Conservation (phyloP, 2,113 vertebrate species). For the Tachycineta bicolor region DNA sequence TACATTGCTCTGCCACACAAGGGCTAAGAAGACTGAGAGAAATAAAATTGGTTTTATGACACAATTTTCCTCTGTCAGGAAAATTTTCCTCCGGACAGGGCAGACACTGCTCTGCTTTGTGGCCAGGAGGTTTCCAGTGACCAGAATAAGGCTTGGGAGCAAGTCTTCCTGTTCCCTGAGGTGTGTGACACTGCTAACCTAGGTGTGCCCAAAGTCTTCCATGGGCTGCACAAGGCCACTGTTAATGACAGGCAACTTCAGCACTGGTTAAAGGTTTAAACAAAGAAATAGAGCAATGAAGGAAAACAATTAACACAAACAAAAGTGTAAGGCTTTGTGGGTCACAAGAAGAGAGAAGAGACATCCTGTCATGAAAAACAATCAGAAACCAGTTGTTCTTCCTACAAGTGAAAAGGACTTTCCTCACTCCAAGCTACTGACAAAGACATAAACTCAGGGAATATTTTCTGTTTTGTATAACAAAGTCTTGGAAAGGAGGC, state of each 20-base stretch:
- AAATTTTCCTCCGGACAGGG: not conserved
- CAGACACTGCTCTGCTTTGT: accelerated
- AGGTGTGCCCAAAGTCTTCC: not conserved
- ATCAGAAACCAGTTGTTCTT: not conserved
- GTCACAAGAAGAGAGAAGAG: not conserved
- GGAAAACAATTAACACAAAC: not conserved
- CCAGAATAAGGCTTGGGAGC: not conserved
- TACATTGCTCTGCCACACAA: not conserved
- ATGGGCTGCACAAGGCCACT: not conserved
- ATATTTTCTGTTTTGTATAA: slow-evolving; percentile 16
- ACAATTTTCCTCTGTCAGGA: not conserved
- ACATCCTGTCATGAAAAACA: not conserved
- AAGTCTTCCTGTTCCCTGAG: not conserved
- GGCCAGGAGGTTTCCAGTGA: not conserved
- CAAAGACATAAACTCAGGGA: not conserved
- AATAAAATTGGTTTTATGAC: not conserved
- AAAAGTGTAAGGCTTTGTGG: not conserved
- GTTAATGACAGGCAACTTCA: not conserved
- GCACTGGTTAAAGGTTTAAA: not conserved
- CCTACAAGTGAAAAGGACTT: not conserved
- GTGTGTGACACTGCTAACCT: not conserved
- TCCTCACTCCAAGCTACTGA: not conserved
- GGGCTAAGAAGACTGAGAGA: not conserved
- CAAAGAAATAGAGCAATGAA: not conserved
- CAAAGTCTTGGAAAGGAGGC: not conserved